Evolutionary conservation across 1,140 invertebrate genomes (phyloP), one percentile per base, ranked within the genome.

Genomic region (Drosophila lacertosa): DNA sequence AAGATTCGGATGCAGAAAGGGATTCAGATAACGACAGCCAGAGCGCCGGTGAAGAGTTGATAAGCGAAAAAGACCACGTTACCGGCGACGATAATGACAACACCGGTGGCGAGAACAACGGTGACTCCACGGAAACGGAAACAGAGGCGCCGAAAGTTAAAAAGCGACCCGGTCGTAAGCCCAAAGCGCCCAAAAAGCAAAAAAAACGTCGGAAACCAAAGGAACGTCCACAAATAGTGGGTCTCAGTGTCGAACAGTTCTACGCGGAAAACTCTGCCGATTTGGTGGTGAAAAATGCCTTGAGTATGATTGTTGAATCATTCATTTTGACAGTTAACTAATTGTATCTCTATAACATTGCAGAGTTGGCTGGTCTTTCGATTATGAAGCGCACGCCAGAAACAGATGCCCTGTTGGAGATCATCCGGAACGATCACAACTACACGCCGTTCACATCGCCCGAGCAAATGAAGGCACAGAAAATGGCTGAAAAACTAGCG

Each of bases 391-490:
- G 83, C 6, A 83, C 80, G 3, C 54, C 78, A 0, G 90, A 91
- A 45, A 64, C 76, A 16, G 91, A 91, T 40, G 84, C 89, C 13
- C 47, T 74, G 2, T 4, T 91, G 42, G 74, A 81, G 40, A 92
- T 92, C 47, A 93, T 95, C 59, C 92, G 92, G 76, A 94, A 94
- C 91, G 94, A 95, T 89, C 94, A 95, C 84, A 94, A 94, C 73
- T 95, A 95, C 74, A 95, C 94, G 55, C 92, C 93, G 15, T 92
- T 93, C 29, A 94, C 92, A 42, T 93, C 93, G 15, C 93, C 93
- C 13, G 92, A 92, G 72, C 92, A 93, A 77, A 84, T 91, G 32
- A 88, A 80, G 58, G 78, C 77, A 4, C 77, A 91, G 48, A 84
- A 88, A 24, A 53, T 55, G 6, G 74, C 81, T 0, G 90, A 90